Percentiles rank a stretch among this genome's conserved stretches.
These are phyloP conservation scores for Ormyrus nitidulus DNA, from an alignment of 2,888 invertebrate genomes.

Conservation along the genomic window DNA sequence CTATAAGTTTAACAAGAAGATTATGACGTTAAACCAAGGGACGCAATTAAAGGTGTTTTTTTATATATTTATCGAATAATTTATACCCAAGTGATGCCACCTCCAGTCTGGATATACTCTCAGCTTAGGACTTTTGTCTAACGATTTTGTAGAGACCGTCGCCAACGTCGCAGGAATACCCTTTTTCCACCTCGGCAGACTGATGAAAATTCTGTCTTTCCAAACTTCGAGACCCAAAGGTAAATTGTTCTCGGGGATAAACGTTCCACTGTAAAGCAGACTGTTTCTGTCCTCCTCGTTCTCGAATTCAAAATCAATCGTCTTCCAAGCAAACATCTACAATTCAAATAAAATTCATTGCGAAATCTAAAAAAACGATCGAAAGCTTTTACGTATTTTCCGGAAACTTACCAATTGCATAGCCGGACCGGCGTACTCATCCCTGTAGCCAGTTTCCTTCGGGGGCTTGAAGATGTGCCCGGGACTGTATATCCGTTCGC, in stretches of 20 bases:
- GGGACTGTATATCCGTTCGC: constrained; percentile 58
- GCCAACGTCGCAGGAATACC: constrained; percentile 87
- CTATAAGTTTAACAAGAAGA: constrained; percentile 63
- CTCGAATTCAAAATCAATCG: constrained; percentile 85
- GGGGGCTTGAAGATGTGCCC: constrained; percentile 63
- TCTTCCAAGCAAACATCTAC: constrained; percentile 84
- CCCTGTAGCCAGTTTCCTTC: constrained; percentile 57
- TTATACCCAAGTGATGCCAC: constrained; percentile 80
- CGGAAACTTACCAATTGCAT: constrained; percentile 68
- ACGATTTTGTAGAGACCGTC: constrained; percentile 80
- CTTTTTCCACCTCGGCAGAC: constrained; percentile 85
- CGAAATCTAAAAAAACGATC: not conserved
- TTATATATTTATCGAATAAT: not conserved
- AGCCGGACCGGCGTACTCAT: constrained; percentile 71
- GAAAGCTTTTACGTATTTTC: no score
- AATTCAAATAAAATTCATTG: constrained; percentile 19
- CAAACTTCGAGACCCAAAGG: constrained; percentile 86
- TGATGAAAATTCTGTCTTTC: constrained; percentile 83
- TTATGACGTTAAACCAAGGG: not conserved
- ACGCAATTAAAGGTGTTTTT: not conserved
- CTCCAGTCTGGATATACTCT: constrained; percentile 87
- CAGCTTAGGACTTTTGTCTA: constrained; percentile 79
- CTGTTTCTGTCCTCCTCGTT: constrained; percentile 78
- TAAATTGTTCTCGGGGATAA: constrained; percentile 83
- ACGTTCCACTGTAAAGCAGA: constrained; percentile 80